A percentile compares a stretch with the other conserved stretches of the same genome.
phyloP scores from a whole-genome alignment of 1,140 invertebrate species.

The Papilio helenus region DNA sequence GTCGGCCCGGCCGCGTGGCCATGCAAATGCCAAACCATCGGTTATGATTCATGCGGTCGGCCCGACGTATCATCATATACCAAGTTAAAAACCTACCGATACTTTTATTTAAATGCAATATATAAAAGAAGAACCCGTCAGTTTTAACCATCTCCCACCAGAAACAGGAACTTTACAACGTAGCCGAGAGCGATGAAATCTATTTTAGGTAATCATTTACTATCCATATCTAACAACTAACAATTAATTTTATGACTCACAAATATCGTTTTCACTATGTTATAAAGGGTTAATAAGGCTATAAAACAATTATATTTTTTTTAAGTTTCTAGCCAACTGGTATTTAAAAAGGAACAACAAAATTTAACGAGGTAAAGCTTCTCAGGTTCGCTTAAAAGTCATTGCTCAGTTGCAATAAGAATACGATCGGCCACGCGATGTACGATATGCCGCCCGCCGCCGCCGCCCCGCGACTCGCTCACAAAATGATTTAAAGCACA shows the following conservation, averaged over 20 bases:
- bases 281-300: neutral
- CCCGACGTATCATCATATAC: slow-evolving; percentile 50
- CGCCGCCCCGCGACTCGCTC: slow-evolving; percentile 33
- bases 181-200: neutral
- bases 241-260: neutral
- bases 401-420: slow-evolving; percentile 41
- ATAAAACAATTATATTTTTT: neutral
- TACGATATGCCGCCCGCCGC: slow-evolving; percentile 10
- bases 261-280: neutral
- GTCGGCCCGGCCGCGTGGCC: slow-evolving; percentile 54
- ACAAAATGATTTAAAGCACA: slow-evolving; percentile 51
- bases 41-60: slow-evolving; percentile 64
- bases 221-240: neutral
- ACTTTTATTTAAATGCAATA: slow-evolving; percentile 43
- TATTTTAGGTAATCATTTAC: neutral
- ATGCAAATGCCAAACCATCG: slow-evolving; percentile 68
- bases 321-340: slow-evolving; percentile 23
- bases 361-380: slow-evolving; percentile 35
- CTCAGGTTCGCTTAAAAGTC: slow-evolving; percentile 36
- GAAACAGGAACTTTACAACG: neutral
- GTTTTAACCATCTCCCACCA: neutral
- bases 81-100: slow-evolving; percentile 30
- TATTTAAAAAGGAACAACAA: slow-evolving; percentile 34
- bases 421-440: slow-evolving; percentile 36
- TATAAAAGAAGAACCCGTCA: neutral